These are phyloP conservation scores for Periparus ater DNA, from an alignment of 2,797 vertebrate genomes.

Conservation along the genomic window DNA sequence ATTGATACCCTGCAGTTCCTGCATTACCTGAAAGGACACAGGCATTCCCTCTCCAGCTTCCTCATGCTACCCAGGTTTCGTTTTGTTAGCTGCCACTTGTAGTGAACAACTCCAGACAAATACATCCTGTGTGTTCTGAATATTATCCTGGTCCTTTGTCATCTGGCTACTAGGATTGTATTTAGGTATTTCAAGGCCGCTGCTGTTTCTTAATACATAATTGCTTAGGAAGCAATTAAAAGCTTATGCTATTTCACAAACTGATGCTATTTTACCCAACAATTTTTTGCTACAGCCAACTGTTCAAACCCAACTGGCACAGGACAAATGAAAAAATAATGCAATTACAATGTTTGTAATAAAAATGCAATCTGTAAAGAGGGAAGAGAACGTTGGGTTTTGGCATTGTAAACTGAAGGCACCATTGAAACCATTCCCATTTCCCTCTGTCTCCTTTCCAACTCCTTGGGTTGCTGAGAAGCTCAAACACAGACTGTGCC, in stretches of 20 bases:
- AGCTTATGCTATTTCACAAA: neutral
- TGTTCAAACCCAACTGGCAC: neutral
- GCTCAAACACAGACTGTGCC: neutral
- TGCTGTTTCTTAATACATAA: neutral
- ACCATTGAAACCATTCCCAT: neutral
- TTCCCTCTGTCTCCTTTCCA: neutral
- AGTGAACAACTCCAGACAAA: neutral
- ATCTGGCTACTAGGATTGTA: neutral
- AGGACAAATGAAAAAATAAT: neutral
- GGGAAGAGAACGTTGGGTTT: neutral
- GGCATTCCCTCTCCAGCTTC: neutral
- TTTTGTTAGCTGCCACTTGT: neutral
- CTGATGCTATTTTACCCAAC: neutral
- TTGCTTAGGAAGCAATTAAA: neutral
- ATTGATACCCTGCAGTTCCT: neutral
- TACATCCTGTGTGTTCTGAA: neutral
- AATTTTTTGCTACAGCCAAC: neutral
- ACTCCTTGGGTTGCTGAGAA: neutral
- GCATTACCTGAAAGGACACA: neutral
- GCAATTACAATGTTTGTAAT: neutral
- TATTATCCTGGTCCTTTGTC: neutral
- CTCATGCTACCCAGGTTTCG: neutral
- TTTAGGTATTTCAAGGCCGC: neutral
- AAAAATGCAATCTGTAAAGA: neutral
- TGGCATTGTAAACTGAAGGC: neutral